phyloP scores from a whole-genome alignment of 2,797 vertebrate genomes.

The Scyliorhinus canicula region DNA sequence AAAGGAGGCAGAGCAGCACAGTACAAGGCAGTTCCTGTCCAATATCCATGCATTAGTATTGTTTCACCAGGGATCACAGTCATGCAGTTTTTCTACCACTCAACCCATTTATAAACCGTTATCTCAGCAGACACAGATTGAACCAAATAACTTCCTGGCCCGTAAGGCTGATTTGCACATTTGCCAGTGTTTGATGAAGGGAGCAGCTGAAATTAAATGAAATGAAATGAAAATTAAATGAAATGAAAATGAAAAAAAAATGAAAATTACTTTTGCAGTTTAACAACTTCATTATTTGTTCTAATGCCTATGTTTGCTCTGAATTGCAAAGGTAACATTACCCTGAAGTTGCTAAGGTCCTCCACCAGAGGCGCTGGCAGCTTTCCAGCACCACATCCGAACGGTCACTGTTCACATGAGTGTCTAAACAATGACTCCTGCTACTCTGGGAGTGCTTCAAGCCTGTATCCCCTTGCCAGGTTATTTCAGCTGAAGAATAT shows the following conservation, averaged over 20 bases:
- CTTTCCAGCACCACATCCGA: neutral
- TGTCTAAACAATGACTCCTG: neutral
- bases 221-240: too few species aligned
- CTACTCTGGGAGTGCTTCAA: neutral
- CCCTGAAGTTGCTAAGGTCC: neutral
- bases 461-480: neutral
- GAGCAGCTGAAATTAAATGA: neutral
- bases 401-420: neutral
- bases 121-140: neutral
- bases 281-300: neutral
- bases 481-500: neutral
- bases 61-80: neutral
- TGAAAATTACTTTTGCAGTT: neutral
- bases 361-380: neutral
- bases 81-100: neutral
- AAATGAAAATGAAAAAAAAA: too few species aligned
- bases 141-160: neutral
- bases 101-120: neutral
- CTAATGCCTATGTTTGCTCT: neutral
- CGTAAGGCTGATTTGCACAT: neutral
- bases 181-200: neutral
- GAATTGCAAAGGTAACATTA: neutral
- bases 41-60: neutral
- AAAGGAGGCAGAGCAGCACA: neutral
- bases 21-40: neutral